Base-by-base conservation (phyloP, 2,888 invertebrate genomes). In the Nomada hirtipes region DNA sequence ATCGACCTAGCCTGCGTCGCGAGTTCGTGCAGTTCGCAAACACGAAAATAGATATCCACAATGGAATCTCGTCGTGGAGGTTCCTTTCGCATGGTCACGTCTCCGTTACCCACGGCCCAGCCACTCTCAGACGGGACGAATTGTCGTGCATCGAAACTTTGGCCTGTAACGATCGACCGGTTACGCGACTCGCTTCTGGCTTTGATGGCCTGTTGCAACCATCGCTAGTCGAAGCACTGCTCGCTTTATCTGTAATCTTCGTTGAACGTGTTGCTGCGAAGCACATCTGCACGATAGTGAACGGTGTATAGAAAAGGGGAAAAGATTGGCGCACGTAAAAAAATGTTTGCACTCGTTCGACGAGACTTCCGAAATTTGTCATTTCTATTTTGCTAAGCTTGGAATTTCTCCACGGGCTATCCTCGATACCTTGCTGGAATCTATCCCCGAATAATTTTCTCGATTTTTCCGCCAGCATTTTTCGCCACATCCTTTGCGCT, bases 121-220 rank as follows among this genome's bases (percentile, higher is more conserved):
- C 75, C 70, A 83, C 60, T 59, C 64, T 60, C 76, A 68, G 76
- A 52, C 73, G 52, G 70, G 52, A 71, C 70, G 78, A 73, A 82
- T 79, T 72, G 75, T 86, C 63, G 72, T 55, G 78, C 50, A 72
- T 23, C 77, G 80, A 81, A 89, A 89, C 84, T 90, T 89, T 72
- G 76, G 73, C 81, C 79, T 87, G 89, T 87, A 88, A 89, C 86
- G 87, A 88, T 80, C 89, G 83, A 79, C 81, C 75, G 76, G 79
- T 59, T 70, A 69, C 80, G 82, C 85, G 84, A 86, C 79, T 79
- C 84, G 83, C 84, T 85, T 87, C 90, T 90, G 89, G 79, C 86
- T 83, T 86, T 90, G 90, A 90, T 83, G 76, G 84, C 82, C 87
- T 84, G 88, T 73, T 89, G 78, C 80, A 72, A 79, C 61, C 89